Percentiles rank a stretch among this genome's conserved stretches.
Evolutionary conservation across 1,140 invertebrate genomes (phyloP).

Genomic region (Antheraea mylitta): DNA sequence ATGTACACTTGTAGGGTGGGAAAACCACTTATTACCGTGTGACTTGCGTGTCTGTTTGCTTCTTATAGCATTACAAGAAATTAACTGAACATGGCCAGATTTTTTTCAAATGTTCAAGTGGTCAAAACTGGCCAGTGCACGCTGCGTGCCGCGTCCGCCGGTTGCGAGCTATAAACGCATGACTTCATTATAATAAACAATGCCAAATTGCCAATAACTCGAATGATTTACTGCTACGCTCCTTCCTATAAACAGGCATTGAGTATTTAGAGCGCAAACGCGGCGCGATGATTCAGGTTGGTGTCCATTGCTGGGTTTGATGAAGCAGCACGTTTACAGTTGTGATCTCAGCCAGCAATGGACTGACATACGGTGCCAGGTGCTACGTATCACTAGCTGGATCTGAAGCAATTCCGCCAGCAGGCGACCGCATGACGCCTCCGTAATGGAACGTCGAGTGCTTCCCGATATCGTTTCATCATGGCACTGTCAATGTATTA

Average conservation of each 20-base stretch:
- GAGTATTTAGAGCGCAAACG: neutral
- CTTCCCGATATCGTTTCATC: constrained; percentile 3
- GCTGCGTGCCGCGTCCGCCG: neutral
- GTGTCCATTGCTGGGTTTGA: neutral
- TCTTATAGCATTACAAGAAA: no score
- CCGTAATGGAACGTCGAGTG: constrained; percentile 4
- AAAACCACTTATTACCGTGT: no score
- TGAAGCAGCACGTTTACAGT: neutral
- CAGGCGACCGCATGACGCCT: constrained; percentile 3
- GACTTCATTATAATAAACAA: constrained; percentile 20
- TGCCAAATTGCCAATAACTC: constrained; percentile 17
- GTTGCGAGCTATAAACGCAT: constrained; percentile 11
- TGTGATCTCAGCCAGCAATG: neutral
- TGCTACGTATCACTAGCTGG: neutral
- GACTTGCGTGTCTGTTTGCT: no score
- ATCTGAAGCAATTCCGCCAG: neutral
- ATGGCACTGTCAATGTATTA: neutral
- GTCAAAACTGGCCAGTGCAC: no score
- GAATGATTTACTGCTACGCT: constrained; percentile 17
- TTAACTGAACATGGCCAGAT: no score
- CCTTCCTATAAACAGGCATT: constrained; percentile 8
- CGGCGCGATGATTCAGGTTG: neutral
- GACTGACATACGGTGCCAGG: neutral
- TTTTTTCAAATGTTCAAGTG: no score
- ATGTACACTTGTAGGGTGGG: no score